phyloP scores from a whole-genome alignment of 2,888 invertebrate species.

The Phanerotoma sp. region DNA sequence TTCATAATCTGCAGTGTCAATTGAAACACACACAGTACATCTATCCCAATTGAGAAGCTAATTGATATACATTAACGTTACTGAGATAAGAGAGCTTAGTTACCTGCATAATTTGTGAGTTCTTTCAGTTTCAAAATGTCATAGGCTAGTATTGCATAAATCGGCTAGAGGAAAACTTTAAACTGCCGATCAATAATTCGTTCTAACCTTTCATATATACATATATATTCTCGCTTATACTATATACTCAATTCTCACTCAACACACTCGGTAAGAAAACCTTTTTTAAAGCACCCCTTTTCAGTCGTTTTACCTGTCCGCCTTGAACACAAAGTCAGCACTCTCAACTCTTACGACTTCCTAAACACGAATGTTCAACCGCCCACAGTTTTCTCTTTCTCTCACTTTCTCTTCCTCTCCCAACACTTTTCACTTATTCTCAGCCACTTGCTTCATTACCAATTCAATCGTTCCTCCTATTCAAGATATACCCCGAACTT shows the following conservation, averaged over 20 bases:
- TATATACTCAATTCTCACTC: no score
- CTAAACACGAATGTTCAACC: slow-evolving; percentile 38
- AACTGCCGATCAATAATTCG: background rate
- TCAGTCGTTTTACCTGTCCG: no score
- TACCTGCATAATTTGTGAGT: slow-evolving; percentile 3
- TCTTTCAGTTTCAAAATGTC: background rate
- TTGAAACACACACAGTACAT: background rate
- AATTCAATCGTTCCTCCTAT: slow-evolving; percentile 38
- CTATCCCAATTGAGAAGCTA: background rate
- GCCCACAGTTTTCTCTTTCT: background rate
- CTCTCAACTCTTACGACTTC: slow-evolving; percentile 38
- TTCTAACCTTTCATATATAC: background rate
- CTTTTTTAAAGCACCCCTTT: no score
- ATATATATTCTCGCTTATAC: no score
- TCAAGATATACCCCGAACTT: no score
- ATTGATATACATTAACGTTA: background rate
- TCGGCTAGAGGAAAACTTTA: background rate
- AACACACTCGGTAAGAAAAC: no score
- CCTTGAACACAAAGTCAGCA: no score
- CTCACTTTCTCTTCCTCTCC: no score
- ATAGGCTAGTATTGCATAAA: background rate
- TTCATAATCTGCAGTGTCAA: background rate
- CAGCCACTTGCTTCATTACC: slow-evolving; percentile 39
- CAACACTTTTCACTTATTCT: background rate
- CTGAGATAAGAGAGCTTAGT: background rate